Percentiles rank a stretch among this genome's conserved stretches.
These are phyloP conservation scores for Anastrepha obliqua DNA, from an alignment of 1,140 invertebrate species.

Conservation along the genomic window DNA sequence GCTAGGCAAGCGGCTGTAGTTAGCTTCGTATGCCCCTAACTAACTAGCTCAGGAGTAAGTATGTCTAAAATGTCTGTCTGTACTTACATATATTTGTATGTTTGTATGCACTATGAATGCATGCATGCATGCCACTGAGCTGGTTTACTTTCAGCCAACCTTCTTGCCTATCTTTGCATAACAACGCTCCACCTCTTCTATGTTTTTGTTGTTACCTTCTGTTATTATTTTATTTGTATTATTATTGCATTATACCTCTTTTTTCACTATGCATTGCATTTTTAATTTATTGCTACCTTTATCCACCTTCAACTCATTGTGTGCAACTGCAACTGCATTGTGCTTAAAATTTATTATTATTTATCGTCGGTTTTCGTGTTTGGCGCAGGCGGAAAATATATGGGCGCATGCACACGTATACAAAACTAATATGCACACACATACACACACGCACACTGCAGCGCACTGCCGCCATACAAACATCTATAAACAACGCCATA, in stretches of 20 bases:
- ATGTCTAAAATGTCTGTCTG: not conserved
- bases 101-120: not conserved
- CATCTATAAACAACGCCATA: constrained; percentile 1
- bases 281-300: constrained; percentile 49
- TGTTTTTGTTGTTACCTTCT: not conserved
- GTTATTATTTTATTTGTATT: not conserved
- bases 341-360: constrained; percentile 51
- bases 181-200: constrained; percentile 36
- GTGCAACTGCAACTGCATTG: constrained; percentile 47
- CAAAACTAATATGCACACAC: not conserved
- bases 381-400: constrained; percentile 45
- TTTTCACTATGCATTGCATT: constrained; percentile 21
- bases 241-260: not conserved
- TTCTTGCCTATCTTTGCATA: constrained; percentile 50
- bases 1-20: not conserved
- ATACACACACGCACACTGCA: not conserved
- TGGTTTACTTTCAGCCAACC: constrained; percentile 25
- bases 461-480: not conserved
- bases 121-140: constrained; percentile 17
- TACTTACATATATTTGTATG: not conserved
- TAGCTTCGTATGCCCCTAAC: not conserved
- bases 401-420: not conserved
- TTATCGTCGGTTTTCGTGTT: constrained; percentile 47
- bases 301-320: constrained; percentile 47
- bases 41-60: constrained; percentile 8